Percentiles rank a stretch among this genome's conserved stretches.
phyloP scores from a whole-genome alignment of 2,888 invertebrate species.

The Sinhomidia bicolor region DNA sequence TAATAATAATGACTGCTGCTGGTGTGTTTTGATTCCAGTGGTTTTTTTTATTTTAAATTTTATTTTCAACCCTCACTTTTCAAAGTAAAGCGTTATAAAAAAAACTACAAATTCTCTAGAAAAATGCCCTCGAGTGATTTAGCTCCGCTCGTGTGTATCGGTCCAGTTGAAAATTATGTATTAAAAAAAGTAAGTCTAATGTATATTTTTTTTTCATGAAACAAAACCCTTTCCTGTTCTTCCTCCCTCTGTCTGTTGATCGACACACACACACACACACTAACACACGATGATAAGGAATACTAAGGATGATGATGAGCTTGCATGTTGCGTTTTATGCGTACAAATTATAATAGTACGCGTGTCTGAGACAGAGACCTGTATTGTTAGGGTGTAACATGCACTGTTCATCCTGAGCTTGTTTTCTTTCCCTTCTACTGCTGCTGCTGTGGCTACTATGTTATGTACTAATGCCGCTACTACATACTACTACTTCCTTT shows the following conservation, averaged over 20 bases:
- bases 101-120: background rate
- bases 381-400: too few relatives aligned
- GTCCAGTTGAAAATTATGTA: constrained; percentile 27
- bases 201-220: background rate
- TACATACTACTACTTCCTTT: constrained; percentile 13
- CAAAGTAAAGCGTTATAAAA: constrained; percentile 18
- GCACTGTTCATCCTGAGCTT: too few relatives aligned
- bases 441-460: background rate
- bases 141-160: constrained; percentile 48
- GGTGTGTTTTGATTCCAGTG: background rate
- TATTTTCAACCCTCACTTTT: background rate
- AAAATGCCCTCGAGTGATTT: constrained; percentile 66
- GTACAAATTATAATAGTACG: background rate
- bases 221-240: background rate
- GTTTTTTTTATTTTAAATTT: background rate
- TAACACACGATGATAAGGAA: background rate
- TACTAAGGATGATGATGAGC: background rate
- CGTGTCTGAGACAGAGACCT: background rate
- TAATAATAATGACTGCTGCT: background rate
- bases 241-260: constrained; percentile 26
- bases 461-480: too few relatives aligned
- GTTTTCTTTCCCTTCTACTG: background rate
- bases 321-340: constrained; percentile 20
- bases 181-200: background rate
- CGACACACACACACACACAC: background rate